Base-by-base conservation (phyloP, 2,888 invertebrate species). In the Tiphia femorata region DNA sequence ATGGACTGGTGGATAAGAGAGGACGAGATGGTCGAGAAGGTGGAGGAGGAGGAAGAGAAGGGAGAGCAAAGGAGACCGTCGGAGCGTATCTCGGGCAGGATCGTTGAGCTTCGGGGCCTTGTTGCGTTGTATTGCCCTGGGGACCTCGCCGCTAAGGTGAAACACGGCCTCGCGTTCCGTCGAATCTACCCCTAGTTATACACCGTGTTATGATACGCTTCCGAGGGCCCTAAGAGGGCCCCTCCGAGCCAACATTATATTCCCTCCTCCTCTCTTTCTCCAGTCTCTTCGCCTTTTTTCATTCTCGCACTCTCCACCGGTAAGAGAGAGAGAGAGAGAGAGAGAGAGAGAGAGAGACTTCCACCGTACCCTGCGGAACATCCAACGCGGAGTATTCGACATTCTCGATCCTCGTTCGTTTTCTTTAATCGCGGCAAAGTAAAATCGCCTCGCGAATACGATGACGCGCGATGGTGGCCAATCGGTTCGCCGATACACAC, bases 161-260 rank as follows among this genome's bases (percentile, higher is more conserved):
- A 70, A 62, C 58, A 62, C 59, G 56, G 67, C 58, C 42, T 57
- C 64, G 44, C 56, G 61, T 67, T 63, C 66, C 56, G 48, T 65
- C 69, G 64, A 69, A 67, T 62, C 71, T 64, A 72, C 66, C 70
- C 68, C 75, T 72, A 73, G 64, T 72, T 74, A 71, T 70, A 72
- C 69, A 63, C 57, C 68, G 43, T 70, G 68, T 78, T 77, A 75
- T 71, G 76, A 77, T 76, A 74, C 64, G 64, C 65, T 70, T 72
- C 72, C 72, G 73, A 75, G 73, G 65, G 72, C 58, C 72, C 52
- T 72, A 67, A 74, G 71, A 73, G 71, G 70, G 62, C n/a, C n/a
- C n/a, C n/a, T 67, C 70, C 67, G 70, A 64, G 60, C 49, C 64
- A 57, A 57, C 61, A 60, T 55, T 53, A 40, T 56, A 54, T 52